These are phyloP conservation scores for Chaetodon trifascialis DNA, from an alignment of 2,113 vertebrate species.

Conservation along the genomic window DNA sequence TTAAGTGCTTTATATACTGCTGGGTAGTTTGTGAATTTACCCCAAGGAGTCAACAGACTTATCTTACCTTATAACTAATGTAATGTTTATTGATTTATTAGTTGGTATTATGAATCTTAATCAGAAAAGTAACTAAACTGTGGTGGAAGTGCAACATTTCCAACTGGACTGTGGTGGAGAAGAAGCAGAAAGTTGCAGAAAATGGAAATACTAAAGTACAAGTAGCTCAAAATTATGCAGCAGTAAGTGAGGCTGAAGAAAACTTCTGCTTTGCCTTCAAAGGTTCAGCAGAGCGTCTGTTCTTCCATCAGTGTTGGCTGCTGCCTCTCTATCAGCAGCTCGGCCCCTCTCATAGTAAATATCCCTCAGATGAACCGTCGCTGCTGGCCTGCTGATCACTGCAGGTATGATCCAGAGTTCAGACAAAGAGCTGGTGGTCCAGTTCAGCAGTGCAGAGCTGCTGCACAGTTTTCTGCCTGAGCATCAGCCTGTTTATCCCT, in stretches of 20 bases:
- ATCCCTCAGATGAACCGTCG: not conserved
- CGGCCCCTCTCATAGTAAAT: conserved; percentile 1
- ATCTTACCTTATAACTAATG: too few relatives aligned
- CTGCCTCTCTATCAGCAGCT: not conserved
- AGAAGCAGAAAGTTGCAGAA: too few relatives aligned
- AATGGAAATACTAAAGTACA: too few relatives aligned
- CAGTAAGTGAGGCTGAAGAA: not conserved
- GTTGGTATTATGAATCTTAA: too few relatives aligned
- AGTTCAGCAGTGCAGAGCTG: not conserved
- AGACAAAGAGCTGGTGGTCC: not conserved
- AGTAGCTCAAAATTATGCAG: not conserved
- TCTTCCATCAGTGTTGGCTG: not conserved
- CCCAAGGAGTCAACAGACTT: too few relatives aligned
- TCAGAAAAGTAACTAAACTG: too few relatives aligned
- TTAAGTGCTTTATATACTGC: too few relatives aligned
- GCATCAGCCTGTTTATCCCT: not conserved
- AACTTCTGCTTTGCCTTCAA: not conserved
- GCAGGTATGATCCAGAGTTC: not conserved
- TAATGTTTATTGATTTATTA: too few relatives aligned
- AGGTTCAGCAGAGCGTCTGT: not conserved
- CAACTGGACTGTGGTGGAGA: too few relatives aligned
- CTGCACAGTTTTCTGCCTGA: not conserved
- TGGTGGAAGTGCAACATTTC: too few relatives aligned
- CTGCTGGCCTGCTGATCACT: not conserved
- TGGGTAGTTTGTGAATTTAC: too few relatives aligned